A percentile compares a stretch with the other conserved stretches of the same genome.
These are phyloP conservation scores for Zoanthus sansibaricus DNA, from an alignment of 92 coral and sea anemone genomes.

Conservation along the genomic window DNA sequence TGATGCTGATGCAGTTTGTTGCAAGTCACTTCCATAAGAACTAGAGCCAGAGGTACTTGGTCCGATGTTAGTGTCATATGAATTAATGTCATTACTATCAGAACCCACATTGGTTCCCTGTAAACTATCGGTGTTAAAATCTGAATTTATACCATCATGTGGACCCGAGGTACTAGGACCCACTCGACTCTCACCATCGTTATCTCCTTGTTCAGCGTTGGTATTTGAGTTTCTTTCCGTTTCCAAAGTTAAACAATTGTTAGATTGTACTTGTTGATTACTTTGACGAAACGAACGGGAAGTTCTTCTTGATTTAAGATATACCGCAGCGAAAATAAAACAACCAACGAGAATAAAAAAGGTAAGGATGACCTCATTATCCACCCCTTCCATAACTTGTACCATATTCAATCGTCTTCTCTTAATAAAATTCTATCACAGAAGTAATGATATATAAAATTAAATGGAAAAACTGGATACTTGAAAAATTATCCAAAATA, in stretches of 20 bases:
- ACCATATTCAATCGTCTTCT: constrained; percentile 47
- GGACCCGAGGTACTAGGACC: background rate
- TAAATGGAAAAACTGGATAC: too few relatives aligned
- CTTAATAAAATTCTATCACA: background rate
- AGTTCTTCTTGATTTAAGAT: constrained; percentile 51
- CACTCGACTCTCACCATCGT: background rate
- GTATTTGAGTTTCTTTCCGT: background rate
- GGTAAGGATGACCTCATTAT: constrained; percentile 83
- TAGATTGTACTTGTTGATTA: constrained; percentile 4
- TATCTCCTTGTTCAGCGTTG: background rate
- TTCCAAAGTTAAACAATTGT: constrained; percentile 2
- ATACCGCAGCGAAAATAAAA: constrained; percentile 47
- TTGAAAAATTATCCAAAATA: too few relatives aligned
- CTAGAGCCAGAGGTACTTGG: background rate
- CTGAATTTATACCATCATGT: background rate
- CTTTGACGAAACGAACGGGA: constrained; percentile 13
- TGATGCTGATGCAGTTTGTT: background rate
- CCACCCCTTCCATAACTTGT: constrained; percentile 88
- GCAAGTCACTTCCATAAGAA: background rate
- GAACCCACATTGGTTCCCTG: background rate
- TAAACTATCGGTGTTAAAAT: background rate
- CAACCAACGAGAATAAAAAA: constrained; percentile 62
- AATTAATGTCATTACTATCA: background rate
- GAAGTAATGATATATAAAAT: too few relatives aligned
- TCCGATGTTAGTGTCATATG: background rate